Evolutionary conservation across 2,888 invertebrate genomes (phyloP), one percentile per base, ranked within the genome.

Genomic region (Acleris cristana): DNA sequence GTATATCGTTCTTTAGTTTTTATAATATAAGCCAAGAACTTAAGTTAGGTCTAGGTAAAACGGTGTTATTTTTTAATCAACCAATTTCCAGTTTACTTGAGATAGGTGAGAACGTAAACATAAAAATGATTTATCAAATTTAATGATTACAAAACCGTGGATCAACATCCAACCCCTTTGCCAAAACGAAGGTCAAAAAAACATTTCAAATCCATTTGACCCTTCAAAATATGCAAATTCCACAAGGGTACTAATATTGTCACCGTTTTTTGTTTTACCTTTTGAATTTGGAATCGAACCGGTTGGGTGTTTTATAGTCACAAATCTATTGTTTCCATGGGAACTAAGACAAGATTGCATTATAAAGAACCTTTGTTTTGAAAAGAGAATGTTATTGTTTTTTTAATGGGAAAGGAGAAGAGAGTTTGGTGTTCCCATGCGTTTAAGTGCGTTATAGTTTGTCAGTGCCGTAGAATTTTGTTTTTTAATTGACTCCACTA

Each of bases 241-340:
- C 45, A 80, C 81, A 83, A 81, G 83, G 83, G 85, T 65, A 72
- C 78, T 81, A 83, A 83, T 85, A 80, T 79, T 79, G 79, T 74
- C 76, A 76, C 74, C 52, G 70, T 73, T 73, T 74, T 66, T 66
- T 66, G 66, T 66, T 66, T 62, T 66, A 56, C 61, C 65, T 65
- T 64, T 64, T 52, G 52, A 57, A 52, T 45, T 66, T 58, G 52
- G 54, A 60, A 49, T 64, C 56, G 23, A 71, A 75, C 75, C 73
- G 74, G 75, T 76, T 74, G 64, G 69, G 71, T 70, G 21, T 73
- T 74, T 72, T 72, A 65, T 70, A 53, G 52, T 65, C 55, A 21
- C 49, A 69, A 63, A 70, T 61, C 58, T 57, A 70, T 78, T 82
- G 84, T 83, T 84, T 72, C 73, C 79, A 81, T 85, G 85, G 80